Conservation (phyloP, 2,113 vertebrate species). For the Alethe castanea region DNA sequence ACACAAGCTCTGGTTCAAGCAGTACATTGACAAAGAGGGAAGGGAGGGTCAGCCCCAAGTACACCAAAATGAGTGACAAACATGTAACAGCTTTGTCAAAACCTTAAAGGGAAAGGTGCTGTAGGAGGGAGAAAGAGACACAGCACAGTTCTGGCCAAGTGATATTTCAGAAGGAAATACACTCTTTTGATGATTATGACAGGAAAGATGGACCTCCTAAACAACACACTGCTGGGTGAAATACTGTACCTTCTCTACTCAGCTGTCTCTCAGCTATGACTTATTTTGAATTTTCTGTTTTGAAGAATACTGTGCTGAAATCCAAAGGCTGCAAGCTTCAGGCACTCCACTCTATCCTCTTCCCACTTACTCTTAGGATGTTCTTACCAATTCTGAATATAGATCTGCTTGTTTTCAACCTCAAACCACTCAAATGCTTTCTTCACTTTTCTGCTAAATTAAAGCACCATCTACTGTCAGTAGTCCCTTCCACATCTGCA, state of each 20-base stretch:
- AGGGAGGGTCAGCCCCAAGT: neutral
- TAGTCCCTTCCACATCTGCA: conserved; percentile 23
- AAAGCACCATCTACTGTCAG: conserved; percentile 64
- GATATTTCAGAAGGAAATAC: neutral
- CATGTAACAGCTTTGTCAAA: neutral
- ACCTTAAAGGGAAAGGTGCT: neutral
- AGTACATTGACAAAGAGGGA: neutral
- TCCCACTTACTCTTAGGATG: neutral
- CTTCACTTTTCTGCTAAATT: conserved; percentile 32
- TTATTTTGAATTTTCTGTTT: neutral
- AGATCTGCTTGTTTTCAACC: neutral
- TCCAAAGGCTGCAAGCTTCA: neutral
- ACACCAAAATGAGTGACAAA: neutral
- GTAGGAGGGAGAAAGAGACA: neutral
- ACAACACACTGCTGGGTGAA: neutral
- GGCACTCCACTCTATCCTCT: neutral
- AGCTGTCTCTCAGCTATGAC: neutral
- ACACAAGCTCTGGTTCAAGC: neutral
- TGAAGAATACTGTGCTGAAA: neutral
- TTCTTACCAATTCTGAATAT: neutral
- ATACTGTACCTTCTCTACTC: neutral
- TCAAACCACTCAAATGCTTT: neutral
- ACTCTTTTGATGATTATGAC: neutral
- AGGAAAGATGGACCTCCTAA: neutral
- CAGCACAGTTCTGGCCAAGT: neutral